Conservation (phyloP, 2,888 invertebrate genomes). For the Polyommatus icarus region DNA sequence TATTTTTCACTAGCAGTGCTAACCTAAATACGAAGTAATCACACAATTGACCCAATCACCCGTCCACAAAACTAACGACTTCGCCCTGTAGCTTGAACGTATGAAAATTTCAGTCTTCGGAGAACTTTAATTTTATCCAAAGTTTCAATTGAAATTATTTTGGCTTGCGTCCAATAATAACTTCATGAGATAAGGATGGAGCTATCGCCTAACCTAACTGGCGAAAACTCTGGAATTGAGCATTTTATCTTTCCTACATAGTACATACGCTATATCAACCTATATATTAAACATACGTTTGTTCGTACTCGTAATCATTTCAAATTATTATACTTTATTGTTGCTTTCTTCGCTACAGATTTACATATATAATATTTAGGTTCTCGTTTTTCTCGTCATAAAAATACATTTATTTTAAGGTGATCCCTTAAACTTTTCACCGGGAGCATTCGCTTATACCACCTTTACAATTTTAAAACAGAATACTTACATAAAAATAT, state of each 20-base stretch:
- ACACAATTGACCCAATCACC: constrained; percentile 27
- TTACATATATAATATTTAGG: too few species aligned
- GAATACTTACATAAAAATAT: too few species aligned
- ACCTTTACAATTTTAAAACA: too few species aligned
- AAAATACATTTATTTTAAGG: too few species aligned
- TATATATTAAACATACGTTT: neutral
- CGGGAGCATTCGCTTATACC: too few species aligned
- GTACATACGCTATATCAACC: neutral
- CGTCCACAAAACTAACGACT: constrained; percentile 28
- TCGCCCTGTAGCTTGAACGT: constrained; percentile 13
- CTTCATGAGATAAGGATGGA: constrained; percentile 27
- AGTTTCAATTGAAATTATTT: constrained; percentile 32
- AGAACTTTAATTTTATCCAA: constrained; percentile 30
- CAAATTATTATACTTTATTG: neutral
- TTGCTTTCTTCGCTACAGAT: too few species aligned
- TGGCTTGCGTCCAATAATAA: constrained; percentile 26
- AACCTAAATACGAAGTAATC: constrained; percentile 8
- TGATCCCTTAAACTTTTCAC: too few species aligned
- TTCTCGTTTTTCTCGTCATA: too few species aligned
- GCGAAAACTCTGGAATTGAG: constrained; percentile 15
- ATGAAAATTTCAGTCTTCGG: constrained; percentile 24
- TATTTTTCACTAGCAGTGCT: too few species aligned
- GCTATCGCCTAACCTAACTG: constrained; percentile 27
- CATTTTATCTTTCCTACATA: neutral
- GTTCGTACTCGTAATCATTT: neutral